phyloP scores from a whole-genome alignment of 2,888 invertebrate species.

The Odontocerum albicorne region DNA sequence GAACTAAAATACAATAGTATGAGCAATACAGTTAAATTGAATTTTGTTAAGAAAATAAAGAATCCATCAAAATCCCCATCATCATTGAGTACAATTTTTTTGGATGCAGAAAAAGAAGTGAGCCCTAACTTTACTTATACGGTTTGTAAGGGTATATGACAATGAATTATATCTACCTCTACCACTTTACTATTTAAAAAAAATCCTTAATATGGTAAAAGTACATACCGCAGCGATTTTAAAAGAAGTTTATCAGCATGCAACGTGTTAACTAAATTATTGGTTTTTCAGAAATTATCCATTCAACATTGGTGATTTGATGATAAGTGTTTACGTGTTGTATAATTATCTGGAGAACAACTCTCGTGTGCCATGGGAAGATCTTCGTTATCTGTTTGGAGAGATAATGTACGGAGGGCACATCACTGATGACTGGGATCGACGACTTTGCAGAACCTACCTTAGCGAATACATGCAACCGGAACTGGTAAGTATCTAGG shows the following conservation, averaged over 20 bases:
- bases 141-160: no score
- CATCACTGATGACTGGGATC: slow-evolving; percentile 96
- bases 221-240: no score
- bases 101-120: no score
- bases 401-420: slow-evolving; percentile 99
- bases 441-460: slow-evolving; percentile 83
- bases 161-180: no score
- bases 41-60: background rate
- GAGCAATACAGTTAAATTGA: no score
- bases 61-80: background rate
- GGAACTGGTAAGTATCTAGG: slow-evolving; percentile 61
- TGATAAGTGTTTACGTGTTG: slow-evolving; percentile 88
- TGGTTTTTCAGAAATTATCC: slow-evolving; percentile 67
- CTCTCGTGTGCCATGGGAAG: slow-evolving; percentile 89
- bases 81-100: background rate
- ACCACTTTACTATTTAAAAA: no score
- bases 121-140: no score
- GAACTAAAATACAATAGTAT: background rate
- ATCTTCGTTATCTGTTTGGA: slow-evolving; percentile 90
- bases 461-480: slow-evolving; percentile 86
- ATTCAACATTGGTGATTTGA: slow-evolving; percentile 83
- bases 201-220: no score
- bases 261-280: no score
- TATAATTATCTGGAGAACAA: slow-evolving; percentile 91
- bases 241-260: no score